Base-by-base conservation (phyloP, 2,888 invertebrate species). In the Ypsolopha scabrella region DNA sequence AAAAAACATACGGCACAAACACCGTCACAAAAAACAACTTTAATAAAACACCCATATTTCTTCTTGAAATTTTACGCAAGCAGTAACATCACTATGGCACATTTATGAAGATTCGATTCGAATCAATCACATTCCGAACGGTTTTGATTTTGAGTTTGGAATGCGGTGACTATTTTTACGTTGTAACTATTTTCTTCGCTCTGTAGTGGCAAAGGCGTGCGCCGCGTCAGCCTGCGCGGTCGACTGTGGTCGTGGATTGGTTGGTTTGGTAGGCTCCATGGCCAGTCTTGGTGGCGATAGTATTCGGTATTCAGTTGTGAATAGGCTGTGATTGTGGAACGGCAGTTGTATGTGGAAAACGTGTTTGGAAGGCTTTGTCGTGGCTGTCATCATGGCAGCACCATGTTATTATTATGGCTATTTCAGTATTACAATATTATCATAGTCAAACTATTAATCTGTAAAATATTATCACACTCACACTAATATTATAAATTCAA, bases 281-380 rank as follows among this genome's bases (percentile, higher is more conserved):
- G n/a, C 7, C 14, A 7, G 38, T 45, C 13, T 10, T 11, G 11
- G 11, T 14, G 37, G 1, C 11, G 47, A 37, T 13, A 13, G 66
- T 24, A 24, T 24, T 24, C 24, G 24, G 24, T 24, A 24, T 24
- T 24, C 24, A 24, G 24, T 24, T 24, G 24, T 68, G 72, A 70
- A 75, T 75, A 77, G 75, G 68, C 71, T 72, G 70, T 73, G 77
- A 75, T 80, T 80, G 79, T 80, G 75, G 73, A 74, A 74, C 74
- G 39, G n/a, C 6, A 7, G 36, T 3, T 13, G 74, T 75, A 68
- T 73, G 72, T 74, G 66, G 66, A 72, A 74, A 81, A 78, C 81
- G 70, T 81, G 81, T 80, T 82, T 80, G 67, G 75, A 68, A 67
- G 70, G 62, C 60, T 57, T 56, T 56, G 53, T 57, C 33, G 51